Conservation (phyloP, 2,113 vertebrate genomes). For the Entomyzon cyanotis region DNA sequence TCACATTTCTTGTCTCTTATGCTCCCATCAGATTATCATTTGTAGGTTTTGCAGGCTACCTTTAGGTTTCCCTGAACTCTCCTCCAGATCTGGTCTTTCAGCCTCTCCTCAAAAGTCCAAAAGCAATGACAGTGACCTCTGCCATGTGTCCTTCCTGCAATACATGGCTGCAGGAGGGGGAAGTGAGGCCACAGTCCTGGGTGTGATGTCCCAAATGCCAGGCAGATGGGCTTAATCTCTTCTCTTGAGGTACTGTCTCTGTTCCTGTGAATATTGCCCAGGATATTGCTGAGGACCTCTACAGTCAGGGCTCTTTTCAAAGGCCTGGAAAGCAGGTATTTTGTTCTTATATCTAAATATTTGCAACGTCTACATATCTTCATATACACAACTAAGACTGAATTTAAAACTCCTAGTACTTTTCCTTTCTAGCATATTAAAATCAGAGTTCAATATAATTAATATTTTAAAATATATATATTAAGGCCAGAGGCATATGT, state of each 20-base stretch:
- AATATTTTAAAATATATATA: neutral
- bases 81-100: neutral
- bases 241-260: neutral
- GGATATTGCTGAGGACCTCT: neutral
- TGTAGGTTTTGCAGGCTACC: neutral
- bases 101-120: neutral
- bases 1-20: neutral
- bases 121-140: neutral
- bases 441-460: neutral
- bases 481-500: neutral
- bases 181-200: accelerated
- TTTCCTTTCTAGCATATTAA: neutral
- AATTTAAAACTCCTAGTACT: neutral
- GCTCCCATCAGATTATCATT: neutral
- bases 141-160: neutral
- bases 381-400: neutral
- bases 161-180: neutral
- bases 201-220: neutral
- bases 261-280: neutral
- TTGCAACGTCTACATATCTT: neutral
- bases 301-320: neutral
- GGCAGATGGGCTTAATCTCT: neutral
- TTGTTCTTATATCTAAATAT: neutral
- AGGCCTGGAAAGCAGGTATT: neutral
- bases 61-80: neutral